Evolutionary conservation across 2,888 invertebrate genomes (phyloP).

Genomic region (Anarsia innoxiella): DNA sequence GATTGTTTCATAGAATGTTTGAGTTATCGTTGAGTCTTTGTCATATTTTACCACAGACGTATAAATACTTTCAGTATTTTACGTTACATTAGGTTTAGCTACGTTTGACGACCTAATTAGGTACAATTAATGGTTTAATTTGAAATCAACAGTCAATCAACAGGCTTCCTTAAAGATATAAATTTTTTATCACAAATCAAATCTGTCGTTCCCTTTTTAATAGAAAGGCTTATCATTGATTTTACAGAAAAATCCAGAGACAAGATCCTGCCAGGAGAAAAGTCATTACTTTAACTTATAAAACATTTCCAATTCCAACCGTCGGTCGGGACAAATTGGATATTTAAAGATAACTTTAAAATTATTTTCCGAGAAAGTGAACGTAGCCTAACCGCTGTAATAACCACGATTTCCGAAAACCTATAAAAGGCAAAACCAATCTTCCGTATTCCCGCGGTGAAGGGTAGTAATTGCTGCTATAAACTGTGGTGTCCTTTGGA

Average conservation of each 20-base stretch:
- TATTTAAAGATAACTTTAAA: slow-evolving; percentile 20
- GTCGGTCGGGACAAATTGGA: slow-evolving; percentile 15
- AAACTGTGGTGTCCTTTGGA: slow-evolving; percentile 63
- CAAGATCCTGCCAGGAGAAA: slow-evolving; percentile 3
- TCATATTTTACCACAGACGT: too few species aligned
- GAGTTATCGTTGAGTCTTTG: too few species aligned
- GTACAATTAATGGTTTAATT: too few species aligned
- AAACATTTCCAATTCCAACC: slow-evolving; percentile 10
- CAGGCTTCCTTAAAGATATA: too few species aligned
- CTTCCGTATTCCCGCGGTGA: slow-evolving; percentile 58
- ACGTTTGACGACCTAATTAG: too few species aligned
- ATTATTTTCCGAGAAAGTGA: slow-evolving; percentile 16
- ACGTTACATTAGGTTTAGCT: too few species aligned
- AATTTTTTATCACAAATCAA: too few species aligned
- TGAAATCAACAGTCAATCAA: too few species aligned
- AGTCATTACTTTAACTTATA: slow-evolving; percentile 10
- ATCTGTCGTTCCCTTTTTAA: too few species aligned
- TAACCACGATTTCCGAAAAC: slow-evolving; percentile 46
- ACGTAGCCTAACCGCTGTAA: slow-evolving; percentile 45
- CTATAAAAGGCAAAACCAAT: slow-evolving; percentile 64
- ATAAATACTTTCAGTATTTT: too few species aligned
- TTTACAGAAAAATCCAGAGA: slow-evolving; percentile 4
- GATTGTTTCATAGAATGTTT: too few species aligned
- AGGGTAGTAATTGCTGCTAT: slow-evolving; percentile 65
- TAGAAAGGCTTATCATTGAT: background rate